Evolutionary conservation across 2,113 vertebrate genomes (phyloP), one percentile per base, ranked within the genome.

Genomic region (Microcebus tavaratra): DNA sequence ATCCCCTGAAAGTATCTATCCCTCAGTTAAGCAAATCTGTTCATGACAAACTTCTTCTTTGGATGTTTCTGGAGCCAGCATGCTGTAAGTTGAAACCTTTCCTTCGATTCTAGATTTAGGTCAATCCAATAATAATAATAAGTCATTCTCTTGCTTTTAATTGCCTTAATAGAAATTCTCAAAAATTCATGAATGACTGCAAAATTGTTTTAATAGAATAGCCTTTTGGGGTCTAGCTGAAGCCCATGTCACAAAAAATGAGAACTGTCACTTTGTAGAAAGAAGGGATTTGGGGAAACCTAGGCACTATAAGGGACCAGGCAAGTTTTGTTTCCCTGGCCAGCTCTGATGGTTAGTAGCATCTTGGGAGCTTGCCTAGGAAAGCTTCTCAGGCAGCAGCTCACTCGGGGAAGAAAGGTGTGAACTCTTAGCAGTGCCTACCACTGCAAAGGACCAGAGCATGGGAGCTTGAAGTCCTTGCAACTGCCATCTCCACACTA

Each of bases 231-330:
- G 61, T 15, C 48, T 25, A 10, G 34, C 18, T 59, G 7, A 72
- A 63, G 70, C 31, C 36, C 17, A 39, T 1, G 53, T 78, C 65
- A 27, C 81, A 53, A 36, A 91, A 91, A 82, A 70, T 57, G 3
- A 93, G 73, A 48, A 57, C 12, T 72, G 55, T 23, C 4, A 5
- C 78, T 92, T 75, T 61, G 57, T 17, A 67, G 57, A 36, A 59
- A 86, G 31, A 59, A 59, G 10, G 29, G 75, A 31, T 76, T 96
- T 45, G 59, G 73, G 73, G 59, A 94, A 91, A 63, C 39, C 34
- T n/a, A 21, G 25, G 42, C 50, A 13, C 55, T 45, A 2, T 75
- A 31, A 31, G 23, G 15, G 18, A 61, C 45, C 45, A 50, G 14
- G 11, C 9, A 39, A 6, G 1, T 72, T 67, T n/a, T 23, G 4